Evolutionary conservation across 2,797 vertebrate species (phyloP).

Genomic region (Melanogrammus aeglefinus): DNA sequence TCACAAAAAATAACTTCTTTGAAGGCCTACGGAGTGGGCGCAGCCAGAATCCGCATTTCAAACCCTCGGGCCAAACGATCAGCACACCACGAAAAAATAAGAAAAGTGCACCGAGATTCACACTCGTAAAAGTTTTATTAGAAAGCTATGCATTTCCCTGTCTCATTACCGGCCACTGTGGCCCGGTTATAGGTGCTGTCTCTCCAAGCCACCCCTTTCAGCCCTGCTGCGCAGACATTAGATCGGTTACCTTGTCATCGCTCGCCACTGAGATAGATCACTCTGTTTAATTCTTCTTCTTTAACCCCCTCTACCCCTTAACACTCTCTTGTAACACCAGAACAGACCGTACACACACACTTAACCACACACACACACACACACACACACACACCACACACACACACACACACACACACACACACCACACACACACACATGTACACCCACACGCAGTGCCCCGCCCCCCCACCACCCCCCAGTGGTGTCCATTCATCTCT

Average conservation of each 20-base stretch:
- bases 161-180: conserved; percentile 55
- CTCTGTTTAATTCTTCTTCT: conserved; percentile 37
- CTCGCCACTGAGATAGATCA: conserved; percentile 38
- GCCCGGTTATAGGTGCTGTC: conserved; percentile 45
- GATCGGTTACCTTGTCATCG: conserved; percentile 61
- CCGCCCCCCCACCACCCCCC: conserved; percentile 6
- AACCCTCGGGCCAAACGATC: conserved; percentile 16
- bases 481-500: conserved; percentile 28
- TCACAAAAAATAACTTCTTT: background rate
- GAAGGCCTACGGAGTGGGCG: background rate
- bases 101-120: conserved; percentile 27
- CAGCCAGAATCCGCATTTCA: conserved; percentile 20
- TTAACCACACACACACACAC: conserved; percentile 9
- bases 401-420: conserved; percentile 1
- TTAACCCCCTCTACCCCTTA: conserved; percentile 13
- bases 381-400: background rate
- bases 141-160: conserved; percentile 63
- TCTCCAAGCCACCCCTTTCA: conserved; percentile 7
- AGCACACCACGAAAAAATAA: conserved; percentile 6
- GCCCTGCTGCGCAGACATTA: conserved; percentile 46
- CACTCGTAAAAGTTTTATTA: conserved; percentile 60
- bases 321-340: background rate
- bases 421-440: background rate
- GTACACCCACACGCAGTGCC: conserved; percentile 2
- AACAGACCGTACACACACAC: conserved; percentile 22